Evolutionary conservation across 2,888 invertebrate genomes (phyloP), one percentile per base, ranked within the genome.

Genomic region (Drosophila histrio): DNA sequence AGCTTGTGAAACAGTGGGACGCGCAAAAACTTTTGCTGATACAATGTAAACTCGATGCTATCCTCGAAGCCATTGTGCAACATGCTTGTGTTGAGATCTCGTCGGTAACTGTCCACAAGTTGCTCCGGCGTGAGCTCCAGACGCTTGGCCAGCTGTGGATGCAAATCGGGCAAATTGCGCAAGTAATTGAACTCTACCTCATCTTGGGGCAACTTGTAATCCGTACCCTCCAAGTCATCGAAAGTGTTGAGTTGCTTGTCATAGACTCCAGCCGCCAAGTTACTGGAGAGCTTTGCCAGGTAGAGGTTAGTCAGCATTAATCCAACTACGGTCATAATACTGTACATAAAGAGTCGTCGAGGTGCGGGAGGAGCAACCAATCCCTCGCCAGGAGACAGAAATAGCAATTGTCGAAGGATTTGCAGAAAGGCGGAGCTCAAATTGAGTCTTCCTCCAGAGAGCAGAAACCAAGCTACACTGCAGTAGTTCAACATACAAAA

Each of bases 231-330:
- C n/a, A 88, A 54, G 30, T 88, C 88, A 4, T 72, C 66, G 8
- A 88, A 76, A 3, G 52, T 65, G 28, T 72, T 63, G 3, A 89
- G 52, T 22, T 84, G 75, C 13, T 47, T 72, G 22, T 79, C 82
- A 36, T 79, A 86, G 3, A 89, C 67, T 1, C 77, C 80, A 0
- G 83, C 72, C 1, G 87, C 77, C 24, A 73, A 49, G 58, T 79
- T 79, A 46, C 78, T 87, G 0, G 81, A 80, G 0, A 89, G 60
- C 47, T 77, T 65, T 0, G 82, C 79, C 46, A 73, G 47, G 24
- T 88, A 86, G 1, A 83, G 56, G 53, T 81, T 87, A 11, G 82
- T 84, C 0, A 88, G 24, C n/a, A 84, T 54, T 2, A 88, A 70
- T 0, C 88, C 83, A 1, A 61, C 13, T 8, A 76, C 17, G 0